Conservation (phyloP, 2,888 invertebrate species). For the Ophion obscuratus region DNA sequence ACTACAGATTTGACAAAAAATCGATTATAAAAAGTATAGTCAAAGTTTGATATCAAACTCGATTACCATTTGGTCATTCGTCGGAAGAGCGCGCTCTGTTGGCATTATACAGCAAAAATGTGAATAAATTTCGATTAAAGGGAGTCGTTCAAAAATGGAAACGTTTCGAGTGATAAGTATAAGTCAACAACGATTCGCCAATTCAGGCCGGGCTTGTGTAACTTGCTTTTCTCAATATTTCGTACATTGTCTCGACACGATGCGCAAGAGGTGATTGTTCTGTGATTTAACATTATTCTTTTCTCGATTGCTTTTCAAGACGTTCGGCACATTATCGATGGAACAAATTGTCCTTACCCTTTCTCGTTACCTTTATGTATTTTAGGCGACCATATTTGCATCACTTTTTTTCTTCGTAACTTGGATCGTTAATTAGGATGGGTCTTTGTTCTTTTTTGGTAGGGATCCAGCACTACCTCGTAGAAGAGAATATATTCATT, state of each 20-base stretch:
- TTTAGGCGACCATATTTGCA: constrained; percentile 39
- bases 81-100: constrained; percentile 20
- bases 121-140: constrained; percentile 15
- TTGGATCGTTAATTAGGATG: constrained; percentile 71
- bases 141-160: constrained; percentile 13
- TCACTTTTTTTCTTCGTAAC: constrained; percentile 28
- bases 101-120: constrained; percentile 34
- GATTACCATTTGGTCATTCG: constrained; percentile 30
- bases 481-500: constrained; percentile 90
- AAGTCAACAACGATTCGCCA: constrained; percentile 18
- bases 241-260: constrained; percentile 4
- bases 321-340: constrained; percentile 38
- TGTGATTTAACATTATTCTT: constrained; percentile 64
- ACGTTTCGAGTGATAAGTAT: constrained; percentile 2
- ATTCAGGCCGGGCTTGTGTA: constrained; percentile 7
- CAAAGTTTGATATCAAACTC: constrained; percentile 26
- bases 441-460: constrained; percentile 71
- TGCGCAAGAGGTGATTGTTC: constrained; percentile 34
- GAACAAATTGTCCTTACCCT: constrained; percentile 23
- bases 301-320: constrained; percentile 66
- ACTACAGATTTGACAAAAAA: constrained; percentile 4
- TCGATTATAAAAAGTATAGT: not conserved
- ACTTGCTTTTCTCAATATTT: constrained; percentile 3
- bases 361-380: constrained; percentile 35
- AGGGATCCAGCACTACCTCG: constrained; percentile 87